Conservation (phyloP, 1,140 invertebrate species). For the Drosophila kikkawai region DNA sequence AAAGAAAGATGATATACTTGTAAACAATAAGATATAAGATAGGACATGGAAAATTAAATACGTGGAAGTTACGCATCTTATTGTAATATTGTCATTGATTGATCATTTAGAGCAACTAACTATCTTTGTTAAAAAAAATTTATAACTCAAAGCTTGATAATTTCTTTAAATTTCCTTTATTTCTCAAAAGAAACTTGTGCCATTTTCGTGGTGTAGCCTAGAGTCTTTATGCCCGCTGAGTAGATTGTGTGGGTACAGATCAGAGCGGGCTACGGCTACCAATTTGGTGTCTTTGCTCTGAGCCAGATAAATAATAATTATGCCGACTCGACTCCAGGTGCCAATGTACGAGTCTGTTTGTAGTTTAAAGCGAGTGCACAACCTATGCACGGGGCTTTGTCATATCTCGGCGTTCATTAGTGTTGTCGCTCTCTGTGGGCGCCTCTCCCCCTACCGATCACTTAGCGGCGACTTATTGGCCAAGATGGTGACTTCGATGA, state of each 20-base stretch:
- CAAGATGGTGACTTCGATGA: constrained; percentile 45
- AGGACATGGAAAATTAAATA: too few species aligned
- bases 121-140: not conserved
- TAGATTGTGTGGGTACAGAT: constrained; percentile 68
- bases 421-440: constrained; percentile 72
- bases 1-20: too few species aligned
- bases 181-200: too few species aligned
- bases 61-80: not conserved
- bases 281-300: constrained; percentile 70
- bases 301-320: constrained; percentile 82
- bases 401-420: constrained; percentile 79
- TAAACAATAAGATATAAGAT: too few species aligned
- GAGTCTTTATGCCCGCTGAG: constrained; percentile 2
- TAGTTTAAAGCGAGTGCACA: constrained; percentile 53
- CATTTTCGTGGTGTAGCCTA: not conserved
- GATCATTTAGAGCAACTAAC: not conserved
- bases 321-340: constrained; percentile 58
- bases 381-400: constrained; percentile 49
- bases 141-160: not conserved
- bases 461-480: constrained; percentile 76
- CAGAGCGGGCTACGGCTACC: constrained; percentile 54
- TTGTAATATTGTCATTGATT: not conserved
- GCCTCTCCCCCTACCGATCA: constrained; percentile 47
- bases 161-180: not conserved
- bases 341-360: constrained; percentile 11